phyloP scores from a whole-genome alignment of 2,888 invertebrate genomes.

The Troides aeacus region DNA sequence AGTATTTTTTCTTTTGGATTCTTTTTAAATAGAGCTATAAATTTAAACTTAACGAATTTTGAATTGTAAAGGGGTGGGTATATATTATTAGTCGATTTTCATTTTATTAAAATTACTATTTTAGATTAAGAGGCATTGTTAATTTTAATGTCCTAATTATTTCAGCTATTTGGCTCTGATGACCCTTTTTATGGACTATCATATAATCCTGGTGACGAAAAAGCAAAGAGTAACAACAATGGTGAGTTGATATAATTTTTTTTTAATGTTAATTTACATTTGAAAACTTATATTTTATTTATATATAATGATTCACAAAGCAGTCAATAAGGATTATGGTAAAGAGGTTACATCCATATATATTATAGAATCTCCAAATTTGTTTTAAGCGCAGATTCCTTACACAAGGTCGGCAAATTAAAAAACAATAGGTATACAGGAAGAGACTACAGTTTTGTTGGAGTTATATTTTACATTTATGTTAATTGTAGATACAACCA shows the following conservation, averaged over 20 bases:
- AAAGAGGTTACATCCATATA: background rate
- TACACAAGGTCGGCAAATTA: background rate
- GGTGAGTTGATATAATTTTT: slow-evolving; percentile 53
- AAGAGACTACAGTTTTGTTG: slow-evolving; percentile 16
- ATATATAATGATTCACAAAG: background rate
- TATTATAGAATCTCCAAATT: background rate
- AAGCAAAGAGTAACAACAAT: slow-evolving; percentile 56
- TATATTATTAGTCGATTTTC: slow-evolving; percentile 3
- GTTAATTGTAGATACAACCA: slow-evolving; percentile 79
- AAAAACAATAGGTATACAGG: slow-evolving; percentile 7
- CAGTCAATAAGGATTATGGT: background rate
- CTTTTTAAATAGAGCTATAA: background rate
- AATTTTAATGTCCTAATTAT: slow-evolving; percentile 34
- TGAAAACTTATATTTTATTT: background rate
- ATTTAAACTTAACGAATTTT: slow-evolving; percentile 2
- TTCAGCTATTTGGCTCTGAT: slow-evolving; percentile 73
- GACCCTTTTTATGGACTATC: slow-evolving; percentile 77
- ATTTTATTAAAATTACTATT: slow-evolving; percentile 4
- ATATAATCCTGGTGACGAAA: slow-evolving; percentile 63
- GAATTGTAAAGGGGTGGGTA: slow-evolving; percentile 21
- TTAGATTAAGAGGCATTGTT: slow-evolving; percentile 1
- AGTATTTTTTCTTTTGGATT: no score
- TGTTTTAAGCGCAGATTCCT: background rate
- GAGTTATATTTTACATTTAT: slow-evolving; percentile 66
- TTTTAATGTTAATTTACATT: background rate